phyloP scores from a whole-genome alignment of 2,113 vertebrate genomes.

The Passer montanus region DNA sequence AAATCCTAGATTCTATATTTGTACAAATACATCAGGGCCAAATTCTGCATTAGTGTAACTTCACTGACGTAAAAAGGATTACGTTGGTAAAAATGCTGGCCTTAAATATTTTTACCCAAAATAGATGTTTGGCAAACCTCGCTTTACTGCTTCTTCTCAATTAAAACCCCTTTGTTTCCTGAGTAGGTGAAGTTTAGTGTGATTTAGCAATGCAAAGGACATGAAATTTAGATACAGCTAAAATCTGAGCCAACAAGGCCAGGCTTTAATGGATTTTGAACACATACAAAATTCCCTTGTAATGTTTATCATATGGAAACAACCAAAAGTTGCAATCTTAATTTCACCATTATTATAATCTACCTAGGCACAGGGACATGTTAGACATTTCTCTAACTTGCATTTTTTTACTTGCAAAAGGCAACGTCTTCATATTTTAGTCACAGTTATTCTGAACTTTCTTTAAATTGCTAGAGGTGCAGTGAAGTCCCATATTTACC shows the following conservation, averaged over 20 bases:
- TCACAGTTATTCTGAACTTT: neutral
- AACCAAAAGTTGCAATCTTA: neutral
- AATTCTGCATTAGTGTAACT: constrained; percentile 14
- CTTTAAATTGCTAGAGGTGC: neutral
- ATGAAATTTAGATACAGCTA: neutral
- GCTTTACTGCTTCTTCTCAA: neutral
- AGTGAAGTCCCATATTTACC: neutral
- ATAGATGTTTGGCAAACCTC: neutral
- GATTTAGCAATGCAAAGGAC: neutral
- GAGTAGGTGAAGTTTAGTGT: neutral
- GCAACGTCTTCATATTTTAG: neutral
- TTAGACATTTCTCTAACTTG: neutral
- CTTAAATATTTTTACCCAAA: constrained; percentile 7
- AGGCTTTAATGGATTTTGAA: neutral
- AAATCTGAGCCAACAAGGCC: neutral
- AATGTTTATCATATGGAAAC: neutral
- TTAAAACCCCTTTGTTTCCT: neutral
- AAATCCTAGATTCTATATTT: constrained; percentile 27
- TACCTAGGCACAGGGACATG: neutral
- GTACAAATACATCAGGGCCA: neutral
- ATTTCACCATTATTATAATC: neutral
- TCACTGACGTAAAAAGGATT: neutral
- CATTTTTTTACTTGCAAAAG: neutral
- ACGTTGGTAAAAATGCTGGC: neutral
- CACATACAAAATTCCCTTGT: neutral